These are phyloP conservation scores for Petrocephalus microphthalmus DNA, from an alignment of 2,113 vertebrate species.

Conservation along the genomic window DNA sequence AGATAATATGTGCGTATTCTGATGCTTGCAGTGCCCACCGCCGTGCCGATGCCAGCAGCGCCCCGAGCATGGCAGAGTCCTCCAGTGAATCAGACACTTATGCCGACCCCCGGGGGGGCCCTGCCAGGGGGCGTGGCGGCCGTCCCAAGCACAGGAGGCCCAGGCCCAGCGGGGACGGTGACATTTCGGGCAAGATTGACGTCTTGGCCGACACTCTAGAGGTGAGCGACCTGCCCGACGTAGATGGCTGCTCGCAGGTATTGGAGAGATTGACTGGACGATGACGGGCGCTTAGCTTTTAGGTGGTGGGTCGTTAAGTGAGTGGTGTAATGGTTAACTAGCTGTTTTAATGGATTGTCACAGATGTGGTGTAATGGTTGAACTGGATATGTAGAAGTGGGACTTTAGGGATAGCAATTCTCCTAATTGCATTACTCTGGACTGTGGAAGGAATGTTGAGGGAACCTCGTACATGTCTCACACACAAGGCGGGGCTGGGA, in stretches of 20 bases:
- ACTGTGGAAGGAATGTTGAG: not conserved
- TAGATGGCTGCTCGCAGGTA: not conserved
- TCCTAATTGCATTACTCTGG: not conserved
- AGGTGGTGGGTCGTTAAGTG: not conserved
- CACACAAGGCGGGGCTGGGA: not conserved
- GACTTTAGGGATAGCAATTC: not conserved
- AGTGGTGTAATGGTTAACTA: not conserved
- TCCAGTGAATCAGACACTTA: conserved; percentile 76
- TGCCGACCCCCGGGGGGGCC: conserved; percentile 42
- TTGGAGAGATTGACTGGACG: not conserved
- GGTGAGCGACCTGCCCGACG: conserved; percentile 49
- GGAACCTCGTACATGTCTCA: not conserved
- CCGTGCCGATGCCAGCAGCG: conserved; percentile 47
- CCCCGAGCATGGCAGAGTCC: conserved; percentile 72
- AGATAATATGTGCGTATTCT: not conserved
- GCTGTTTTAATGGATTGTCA: not conserved
- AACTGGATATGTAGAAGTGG: not conserved
- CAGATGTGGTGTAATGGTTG: not conserved
- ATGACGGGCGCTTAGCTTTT: not conserved
- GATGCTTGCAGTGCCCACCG: not conserved
- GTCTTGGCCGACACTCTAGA: conserved; percentile 82
- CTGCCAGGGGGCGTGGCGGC: conserved; percentile 49
- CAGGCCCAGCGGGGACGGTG: conserved; percentile 40
- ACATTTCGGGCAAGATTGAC: conserved; percentile 79
- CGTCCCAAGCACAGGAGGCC: conserved; percentile 36